phyloP scores from a whole-genome alignment of 2,797 vertebrate species.

The Propithecus deckenii region DNA sequence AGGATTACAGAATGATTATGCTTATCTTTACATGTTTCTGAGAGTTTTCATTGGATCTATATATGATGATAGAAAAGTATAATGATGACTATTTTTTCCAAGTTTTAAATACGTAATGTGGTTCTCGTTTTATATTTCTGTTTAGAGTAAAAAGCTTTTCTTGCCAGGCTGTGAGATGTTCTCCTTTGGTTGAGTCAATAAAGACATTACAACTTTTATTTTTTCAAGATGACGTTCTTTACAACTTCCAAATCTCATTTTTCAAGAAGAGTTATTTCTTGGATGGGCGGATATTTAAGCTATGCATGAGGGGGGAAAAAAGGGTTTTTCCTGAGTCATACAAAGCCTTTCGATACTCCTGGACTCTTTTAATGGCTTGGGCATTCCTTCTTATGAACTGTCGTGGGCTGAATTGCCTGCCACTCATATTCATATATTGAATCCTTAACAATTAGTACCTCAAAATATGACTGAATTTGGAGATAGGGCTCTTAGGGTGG shows the following conservation, averaged over 20 bases:
- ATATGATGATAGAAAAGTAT: neutral
- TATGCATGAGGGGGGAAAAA: neutral
- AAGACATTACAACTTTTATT: neutral
- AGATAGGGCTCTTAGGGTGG: accelerated
- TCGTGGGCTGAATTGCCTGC: neutral
- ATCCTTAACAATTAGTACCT: accelerated
- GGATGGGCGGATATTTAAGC: neutral
- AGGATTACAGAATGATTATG: neutral
- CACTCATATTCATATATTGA: neutral
- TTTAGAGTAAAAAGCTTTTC: neutral
- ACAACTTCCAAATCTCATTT: conserved; percentile 33
- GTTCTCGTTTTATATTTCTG: neutral
- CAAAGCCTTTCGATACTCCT: neutral
- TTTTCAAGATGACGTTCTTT: neutral
- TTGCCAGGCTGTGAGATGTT: neutral
- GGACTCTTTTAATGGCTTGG: neutral
- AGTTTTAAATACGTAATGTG: conserved; percentile 3
- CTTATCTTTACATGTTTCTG: neutral
- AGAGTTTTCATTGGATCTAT: neutral
- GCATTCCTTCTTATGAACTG: neutral
- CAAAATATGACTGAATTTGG: neutral
- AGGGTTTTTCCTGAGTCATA: neutral
- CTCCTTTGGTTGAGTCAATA: neutral
- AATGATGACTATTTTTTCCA: neutral
- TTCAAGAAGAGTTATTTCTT: neutral